Conservation (phyloP, 2,113 vertebrate genomes). For the Lota lota region DNA sequence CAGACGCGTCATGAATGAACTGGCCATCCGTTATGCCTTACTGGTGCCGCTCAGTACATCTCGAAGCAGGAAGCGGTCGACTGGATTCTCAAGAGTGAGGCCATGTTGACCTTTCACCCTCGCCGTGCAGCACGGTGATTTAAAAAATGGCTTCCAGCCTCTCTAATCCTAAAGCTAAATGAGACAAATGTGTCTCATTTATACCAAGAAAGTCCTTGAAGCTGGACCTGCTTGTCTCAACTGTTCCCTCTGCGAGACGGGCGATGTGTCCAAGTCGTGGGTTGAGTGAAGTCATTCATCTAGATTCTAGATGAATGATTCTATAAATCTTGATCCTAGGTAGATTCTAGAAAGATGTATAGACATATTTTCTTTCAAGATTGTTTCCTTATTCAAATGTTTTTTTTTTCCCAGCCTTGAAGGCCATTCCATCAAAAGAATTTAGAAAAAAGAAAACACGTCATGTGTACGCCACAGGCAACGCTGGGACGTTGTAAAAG, state of each 20-base stretch:
- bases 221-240: neutral
- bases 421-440: neutral
- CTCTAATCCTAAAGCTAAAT: neutral
- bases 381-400: no score
- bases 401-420: neutral
- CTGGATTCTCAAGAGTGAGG: slow-evolving; percentile 32
- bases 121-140: neutral
- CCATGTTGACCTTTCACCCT: slow-evolving; percentile 2
- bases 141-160: neutral
- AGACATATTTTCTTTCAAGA: no score
- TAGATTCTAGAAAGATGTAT: neutral
- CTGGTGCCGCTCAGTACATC: slow-evolving; percentile 31
- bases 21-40: neutral
- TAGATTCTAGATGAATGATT: neutral
- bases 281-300: neutral
- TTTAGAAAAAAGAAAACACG: neutral
- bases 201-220: no score
- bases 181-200: neutral
- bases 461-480: neutral
- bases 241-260: neutral
- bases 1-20: neutral
- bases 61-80: slow-evolving; percentile 52
- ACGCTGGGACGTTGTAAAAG: neutral
- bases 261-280: neutral
- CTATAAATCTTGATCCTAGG: neutral